Conservation (phyloP, 2,888 invertebrate genomes). For the Aphidoletes aphidimyza region DNA sequence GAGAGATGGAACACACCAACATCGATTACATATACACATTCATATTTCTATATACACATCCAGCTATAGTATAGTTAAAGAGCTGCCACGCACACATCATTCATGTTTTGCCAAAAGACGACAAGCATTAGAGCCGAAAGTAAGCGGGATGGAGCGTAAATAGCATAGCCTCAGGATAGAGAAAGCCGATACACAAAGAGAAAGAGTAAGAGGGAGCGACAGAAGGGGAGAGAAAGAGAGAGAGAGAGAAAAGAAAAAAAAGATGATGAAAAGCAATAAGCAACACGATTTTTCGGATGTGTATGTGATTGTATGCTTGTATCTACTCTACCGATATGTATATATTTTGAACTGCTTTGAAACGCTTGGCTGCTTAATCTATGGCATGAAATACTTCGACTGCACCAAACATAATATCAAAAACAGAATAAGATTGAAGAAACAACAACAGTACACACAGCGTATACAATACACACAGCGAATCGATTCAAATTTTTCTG, state of each 20-base stretch:
- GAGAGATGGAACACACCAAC: background rate
- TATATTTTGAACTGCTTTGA: conserved; percentile 7
- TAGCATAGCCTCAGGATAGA: no score
- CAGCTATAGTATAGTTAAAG: no score
- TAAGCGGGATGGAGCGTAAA: background rate
- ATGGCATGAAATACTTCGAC: conserved; percentile 51
- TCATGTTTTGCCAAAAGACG: conserved; percentile 16
- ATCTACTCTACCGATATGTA: background rate
- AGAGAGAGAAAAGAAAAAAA: conserved; percentile 5
- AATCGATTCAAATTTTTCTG: conserved; percentile 43
- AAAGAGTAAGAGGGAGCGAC: background rate
- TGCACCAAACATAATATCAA: conserved; percentile 33
- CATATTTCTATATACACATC: no score
- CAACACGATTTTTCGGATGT: conserved; percentile 45
- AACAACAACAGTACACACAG: background rate
- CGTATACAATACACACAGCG: background rate
- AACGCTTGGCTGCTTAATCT: conserved; percentile 12
- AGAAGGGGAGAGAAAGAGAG: background rate
- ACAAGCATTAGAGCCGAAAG: conserved; percentile 14
- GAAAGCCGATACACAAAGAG: no score
- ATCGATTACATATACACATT: background rate
- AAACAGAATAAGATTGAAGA: conserved; percentile 27
- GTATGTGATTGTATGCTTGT: background rate
- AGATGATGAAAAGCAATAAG: conserved; percentile 47
- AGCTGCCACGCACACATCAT: conserved; percentile 51